A percentile compares a stretch with the other conserved stretches of the same genome.
These are phyloP conservation scores for Promerops cafer DNA, from an alignment of 2,113 vertebrate genomes.

Conservation along the genomic window DNA sequence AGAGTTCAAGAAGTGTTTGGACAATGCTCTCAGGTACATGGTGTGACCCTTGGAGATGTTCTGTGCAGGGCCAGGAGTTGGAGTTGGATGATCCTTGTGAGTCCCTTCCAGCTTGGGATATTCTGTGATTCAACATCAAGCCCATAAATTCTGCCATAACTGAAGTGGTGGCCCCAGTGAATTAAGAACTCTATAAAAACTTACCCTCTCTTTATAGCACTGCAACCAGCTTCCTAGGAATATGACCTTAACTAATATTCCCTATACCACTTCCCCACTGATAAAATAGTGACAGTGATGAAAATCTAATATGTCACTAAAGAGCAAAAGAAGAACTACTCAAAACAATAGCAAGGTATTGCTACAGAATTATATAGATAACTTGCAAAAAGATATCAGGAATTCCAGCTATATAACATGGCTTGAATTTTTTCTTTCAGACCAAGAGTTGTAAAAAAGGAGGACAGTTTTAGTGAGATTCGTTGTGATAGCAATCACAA, in stretches of 20 bases:
- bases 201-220: not conserved
- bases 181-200: not conserved
- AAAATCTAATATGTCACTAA: not conserved
- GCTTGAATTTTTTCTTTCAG: not conserved
- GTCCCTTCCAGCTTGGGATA: not conserved
- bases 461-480: not conserved
- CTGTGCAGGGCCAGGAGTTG: not conserved
- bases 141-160: not conserved
- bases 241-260: not conserved
- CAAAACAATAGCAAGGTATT: not conserved
- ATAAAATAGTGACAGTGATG: not conserved
- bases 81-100: accelerated
- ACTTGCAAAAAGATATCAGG: not conserved
- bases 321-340: not conserved
- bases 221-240: not conserved
- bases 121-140: not conserved
- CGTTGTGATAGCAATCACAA: not conserved
- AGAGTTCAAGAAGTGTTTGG: not conserved
- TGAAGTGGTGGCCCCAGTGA: not conserved
- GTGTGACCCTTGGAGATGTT: not conserved
- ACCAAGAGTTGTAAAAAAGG: not conserved
- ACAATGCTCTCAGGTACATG: accelerated
- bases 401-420: not conserved
- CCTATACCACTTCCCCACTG: not conserved
- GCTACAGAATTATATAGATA: not conserved